Conservation (phyloP, 2,113 vertebrate genomes). For the Chelonoidis abingdonii region DNA sequence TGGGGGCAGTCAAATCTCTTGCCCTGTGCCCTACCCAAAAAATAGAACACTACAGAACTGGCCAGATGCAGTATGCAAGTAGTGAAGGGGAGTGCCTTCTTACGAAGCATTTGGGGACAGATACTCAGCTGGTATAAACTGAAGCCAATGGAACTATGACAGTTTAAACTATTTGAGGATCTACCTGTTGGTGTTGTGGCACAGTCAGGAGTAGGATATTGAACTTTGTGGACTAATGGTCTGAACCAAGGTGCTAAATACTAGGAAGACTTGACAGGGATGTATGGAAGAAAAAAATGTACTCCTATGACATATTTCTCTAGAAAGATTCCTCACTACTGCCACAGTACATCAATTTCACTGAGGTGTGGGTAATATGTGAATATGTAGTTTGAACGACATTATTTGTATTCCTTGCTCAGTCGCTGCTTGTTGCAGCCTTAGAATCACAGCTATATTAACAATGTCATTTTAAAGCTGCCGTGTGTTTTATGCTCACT, state of each 20-base stretch:
- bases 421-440: not conserved
- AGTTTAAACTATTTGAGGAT: not conserved
- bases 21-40: too few relatives aligned
- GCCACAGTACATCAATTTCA: not conserved
- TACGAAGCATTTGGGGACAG: not conserved
- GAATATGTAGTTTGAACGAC: rapidly evolving
- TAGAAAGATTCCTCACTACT: not conserved
- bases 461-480: not conserved
- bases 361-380: not conserved
- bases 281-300: rapidly evolving
- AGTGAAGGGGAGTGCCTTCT: not conserved
- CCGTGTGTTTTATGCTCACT: not conserved
- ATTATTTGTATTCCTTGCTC: not conserved
- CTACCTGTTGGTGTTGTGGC: not conserved
- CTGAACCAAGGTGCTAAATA: rapidly evolving
- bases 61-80: rapidly evolving
- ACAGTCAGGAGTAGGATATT: rapidly evolving
- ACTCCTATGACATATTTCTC: not conserved
- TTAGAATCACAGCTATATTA: not conserved
- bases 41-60: rapidly evolving
- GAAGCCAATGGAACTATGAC: not conserved
- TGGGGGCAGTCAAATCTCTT: not conserved
- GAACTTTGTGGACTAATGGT: not conserved
- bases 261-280: not conserved
- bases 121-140: not conserved